These are phyloP conservation scores for Drosophila villosipedis DNA, from an alignment of 2,888 invertebrate genomes.

Conservation along the genomic window DNA sequence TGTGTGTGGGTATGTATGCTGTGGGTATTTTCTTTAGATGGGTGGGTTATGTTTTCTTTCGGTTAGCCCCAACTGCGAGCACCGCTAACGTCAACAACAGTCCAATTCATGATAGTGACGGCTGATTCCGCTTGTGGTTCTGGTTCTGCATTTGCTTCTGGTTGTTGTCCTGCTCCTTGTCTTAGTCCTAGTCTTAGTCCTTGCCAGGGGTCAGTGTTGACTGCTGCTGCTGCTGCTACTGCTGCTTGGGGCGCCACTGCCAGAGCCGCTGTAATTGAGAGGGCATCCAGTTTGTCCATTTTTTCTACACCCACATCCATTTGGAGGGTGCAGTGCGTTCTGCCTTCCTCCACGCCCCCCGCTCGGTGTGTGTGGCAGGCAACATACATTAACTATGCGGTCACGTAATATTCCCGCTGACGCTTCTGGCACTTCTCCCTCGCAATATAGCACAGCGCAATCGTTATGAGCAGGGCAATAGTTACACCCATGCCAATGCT, in stretches of 20 bases:
- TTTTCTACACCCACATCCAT: conserved; percentile 31
- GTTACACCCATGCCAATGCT: conserved; percentile 90
- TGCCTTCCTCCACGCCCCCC: background rate
- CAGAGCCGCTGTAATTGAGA: conserved; percentile 39
- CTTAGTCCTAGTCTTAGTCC: background rate
- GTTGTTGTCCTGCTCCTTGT: background rate
- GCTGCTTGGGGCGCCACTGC: conserved; percentile 11
- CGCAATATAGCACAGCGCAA: conserved; percentile 93
- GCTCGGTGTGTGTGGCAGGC: conserved; percentile 39
- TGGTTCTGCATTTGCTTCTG: conserved; percentile 13
- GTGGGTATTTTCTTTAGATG: conserved; percentile 21
- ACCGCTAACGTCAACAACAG: conserved; percentile 72
- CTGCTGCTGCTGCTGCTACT: conserved; percentile 26
- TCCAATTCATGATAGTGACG: conserved; percentile 60
- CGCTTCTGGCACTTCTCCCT: conserved; percentile 92
- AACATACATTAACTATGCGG: conserved; percentile 87
- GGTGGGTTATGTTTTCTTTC: conserved; percentile 46
- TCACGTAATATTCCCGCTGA: conserved; percentile 89
- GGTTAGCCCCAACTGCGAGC: conserved; percentile 76
- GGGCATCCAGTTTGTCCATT: conserved; percentile 15
- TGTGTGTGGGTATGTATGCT: conserved; percentile 24
- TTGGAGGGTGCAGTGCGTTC: conserved; percentile 32
- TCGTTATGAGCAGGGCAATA: conserved; percentile 92
- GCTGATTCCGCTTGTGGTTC: conserved; percentile 27
- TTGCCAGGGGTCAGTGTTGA: conserved; percentile 30